These are phyloP conservation scores for Tragelaphus strepsiceros DNA, from an alignment of 2,113 vertebrate genomes.

Conservation along the genomic window DNA sequence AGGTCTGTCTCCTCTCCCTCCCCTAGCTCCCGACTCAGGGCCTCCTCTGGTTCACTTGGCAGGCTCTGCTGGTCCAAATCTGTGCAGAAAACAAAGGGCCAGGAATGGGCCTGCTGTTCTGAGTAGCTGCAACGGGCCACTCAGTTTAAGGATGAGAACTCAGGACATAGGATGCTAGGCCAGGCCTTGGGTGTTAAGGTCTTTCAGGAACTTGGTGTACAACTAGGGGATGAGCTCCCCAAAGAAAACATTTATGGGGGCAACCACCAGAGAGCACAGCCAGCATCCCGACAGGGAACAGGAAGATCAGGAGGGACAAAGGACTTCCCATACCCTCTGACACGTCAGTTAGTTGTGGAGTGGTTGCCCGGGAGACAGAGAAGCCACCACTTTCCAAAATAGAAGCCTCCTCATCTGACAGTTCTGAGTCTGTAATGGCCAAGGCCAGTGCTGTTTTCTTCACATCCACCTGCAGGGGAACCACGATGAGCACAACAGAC, in stretches of 20 bases:
- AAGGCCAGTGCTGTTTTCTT: conserved; percentile 95
- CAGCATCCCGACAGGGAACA: neutral
- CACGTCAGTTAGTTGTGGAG: conserved; percentile 93
- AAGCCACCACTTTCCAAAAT: conserved; percentile 98
- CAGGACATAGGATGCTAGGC: neutral
- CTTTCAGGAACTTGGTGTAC: neutral
- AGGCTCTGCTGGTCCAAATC: conserved; percentile 95
- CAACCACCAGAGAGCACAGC: neutral
- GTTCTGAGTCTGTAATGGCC: conserved; percentile 97
- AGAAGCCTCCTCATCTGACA: conserved; percentile 97
- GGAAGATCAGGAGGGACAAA: neutral
- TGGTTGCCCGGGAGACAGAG: conserved; percentile 96
- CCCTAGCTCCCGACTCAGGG: conserved; percentile 88
- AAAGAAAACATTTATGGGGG: neutral
- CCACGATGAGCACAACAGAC: neutral
- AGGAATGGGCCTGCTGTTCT: neutral
- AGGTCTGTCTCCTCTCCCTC: conserved; percentile 77
- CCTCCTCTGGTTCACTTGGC: conserved; percentile 92
- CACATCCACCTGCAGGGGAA: conserved; percentile 84
- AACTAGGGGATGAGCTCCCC: neutral
- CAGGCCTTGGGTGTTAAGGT: neutral
- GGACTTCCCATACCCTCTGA: conserved; percentile 89
- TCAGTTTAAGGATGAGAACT: neutral
- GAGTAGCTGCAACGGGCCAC: neutral
- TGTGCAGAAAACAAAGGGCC: conserved; percentile 69